These are phyloP conservation scores for Dynastes tityus DNA, from an alignment of 2,888 invertebrate genomes.

Conservation along the genomic window DNA sequence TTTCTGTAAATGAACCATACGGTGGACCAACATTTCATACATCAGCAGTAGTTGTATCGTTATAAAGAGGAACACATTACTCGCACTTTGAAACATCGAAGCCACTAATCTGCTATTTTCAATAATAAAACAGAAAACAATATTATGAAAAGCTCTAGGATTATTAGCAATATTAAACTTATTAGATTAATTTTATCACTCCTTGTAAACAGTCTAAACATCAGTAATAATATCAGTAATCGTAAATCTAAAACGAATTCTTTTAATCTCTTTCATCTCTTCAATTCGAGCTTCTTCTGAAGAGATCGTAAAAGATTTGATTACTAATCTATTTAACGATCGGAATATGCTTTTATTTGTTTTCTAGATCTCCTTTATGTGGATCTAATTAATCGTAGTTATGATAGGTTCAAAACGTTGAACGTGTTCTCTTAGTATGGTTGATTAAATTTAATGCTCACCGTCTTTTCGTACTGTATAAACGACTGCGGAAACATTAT, in stretches of 20 bases:
- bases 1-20: too few species aligned
- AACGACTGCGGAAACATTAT: slow-evolving; percentile 49
- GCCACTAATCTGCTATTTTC: too few species aligned
- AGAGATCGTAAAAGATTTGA: slow-evolving; percentile 9
- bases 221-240: background rate
- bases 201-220: too few species aligned
- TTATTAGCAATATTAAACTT: too few species aligned
- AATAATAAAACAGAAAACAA: too few species aligned
- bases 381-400: slow-evolving; percentile 12
- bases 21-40: too few species aligned
- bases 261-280: background rate
- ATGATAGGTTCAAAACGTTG: background rate
- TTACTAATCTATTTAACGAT: slow-evolving; percentile 5
- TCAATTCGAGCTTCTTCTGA: background rate
- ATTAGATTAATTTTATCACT: too few species aligned
- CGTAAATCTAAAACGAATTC: background rate
- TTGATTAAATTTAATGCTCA: slow-evolving; percentile 21
- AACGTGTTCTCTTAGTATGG: background rate
- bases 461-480: slow-evolving; percentile 6
- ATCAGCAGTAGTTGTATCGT: too few species aligned
- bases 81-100: too few species aligned
- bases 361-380: slow-evolving; percentile 16
- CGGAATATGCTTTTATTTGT: slow-evolving; percentile 15
- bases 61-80: too few species aligned
- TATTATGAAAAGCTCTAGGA: too few species aligned